These are phyloP conservation scores for Gobionotothen gibberifrons DNA, from an alignment of 2,797 vertebrate species.

Conservation along the genomic window DNA sequence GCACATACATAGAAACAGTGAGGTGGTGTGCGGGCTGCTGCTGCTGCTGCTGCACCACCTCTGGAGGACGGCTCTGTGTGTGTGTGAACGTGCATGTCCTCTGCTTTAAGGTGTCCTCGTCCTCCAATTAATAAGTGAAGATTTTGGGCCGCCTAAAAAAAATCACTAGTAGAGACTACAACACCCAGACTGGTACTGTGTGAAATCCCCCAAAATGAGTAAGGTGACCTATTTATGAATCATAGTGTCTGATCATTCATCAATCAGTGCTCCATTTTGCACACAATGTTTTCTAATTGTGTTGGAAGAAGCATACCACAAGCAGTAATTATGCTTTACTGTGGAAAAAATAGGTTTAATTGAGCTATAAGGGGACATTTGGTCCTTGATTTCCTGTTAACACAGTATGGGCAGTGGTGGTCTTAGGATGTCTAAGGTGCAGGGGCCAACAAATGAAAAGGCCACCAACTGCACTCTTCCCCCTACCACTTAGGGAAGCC, in stretches of 20 bases:
- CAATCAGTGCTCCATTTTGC: background rate
- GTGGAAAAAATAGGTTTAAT: background rate
- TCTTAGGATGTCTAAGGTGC: background rate
- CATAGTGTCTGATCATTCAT: background rate
- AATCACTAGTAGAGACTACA: background rate
- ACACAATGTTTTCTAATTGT: background rate
- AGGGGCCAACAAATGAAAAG: background rate
- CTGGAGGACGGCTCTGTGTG: conserved; percentile 58
- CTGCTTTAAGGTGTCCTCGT: conserved; percentile 47
- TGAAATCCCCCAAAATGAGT: background rate
- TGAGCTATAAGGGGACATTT: background rate
- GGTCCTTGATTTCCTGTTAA: background rate
- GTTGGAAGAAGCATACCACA: background rate
- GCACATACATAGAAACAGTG: conserved; percentile 68
- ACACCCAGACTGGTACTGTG: too few species aligned
- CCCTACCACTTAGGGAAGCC: too few species aligned
- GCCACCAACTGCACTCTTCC: background rate
- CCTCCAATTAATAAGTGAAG: conserved; percentile 30
- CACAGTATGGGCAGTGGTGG: background rate
- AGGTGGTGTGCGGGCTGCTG: conserved; percentile 51
- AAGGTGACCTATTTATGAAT: conserved; percentile 1
- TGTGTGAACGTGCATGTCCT: conserved; percentile 40
- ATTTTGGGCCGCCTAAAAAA: background rate
- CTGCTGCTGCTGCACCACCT: conserved; percentile 72
- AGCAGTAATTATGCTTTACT: background rate